phyloP scores from a whole-genome alignment of 2,888 invertebrate species.

The Strigamia maritima region DNA sequence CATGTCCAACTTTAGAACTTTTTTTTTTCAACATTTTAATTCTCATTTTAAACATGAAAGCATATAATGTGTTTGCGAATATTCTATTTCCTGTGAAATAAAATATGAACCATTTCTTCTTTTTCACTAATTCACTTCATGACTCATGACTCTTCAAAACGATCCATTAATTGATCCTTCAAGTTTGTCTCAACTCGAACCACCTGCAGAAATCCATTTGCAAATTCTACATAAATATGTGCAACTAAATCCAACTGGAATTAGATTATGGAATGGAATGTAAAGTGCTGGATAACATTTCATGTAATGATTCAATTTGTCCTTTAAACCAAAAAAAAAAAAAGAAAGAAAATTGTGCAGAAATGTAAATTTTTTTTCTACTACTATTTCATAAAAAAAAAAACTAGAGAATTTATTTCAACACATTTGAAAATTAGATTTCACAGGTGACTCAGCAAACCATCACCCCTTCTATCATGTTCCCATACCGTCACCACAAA shows the following conservation, averaged over 20 bases:
- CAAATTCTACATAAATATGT: not conserved
- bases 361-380: not conserved
- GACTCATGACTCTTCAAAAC: not conserved
- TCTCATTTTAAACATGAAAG: not conserved
- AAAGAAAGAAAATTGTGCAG: not conserved
- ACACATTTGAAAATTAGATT: not conserved
- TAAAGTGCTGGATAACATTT: slow-evolving; percentile 19
- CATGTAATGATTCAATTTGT: slow-evolving; percentile 9
- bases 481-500: no score
- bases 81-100: not conserved
- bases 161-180: not conserved
- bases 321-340: not conserved
- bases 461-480: not conserved
- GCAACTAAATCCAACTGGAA: slow-evolving; percentile 14
- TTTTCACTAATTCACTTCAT: not conserved
- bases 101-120: not conserved
- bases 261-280: not conserved
- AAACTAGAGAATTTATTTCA: not conserved
- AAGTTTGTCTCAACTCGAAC: not conserved
- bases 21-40: not conserved
- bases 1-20: not conserved
- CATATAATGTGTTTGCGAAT: not conserved
- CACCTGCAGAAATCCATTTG: not conserved
- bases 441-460: slow-evolving; percentile 19
- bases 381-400: not conserved